Base-by-base conservation (phyloP, 2,888 invertebrate species). In the Platerodrilus igneus region DNA sequence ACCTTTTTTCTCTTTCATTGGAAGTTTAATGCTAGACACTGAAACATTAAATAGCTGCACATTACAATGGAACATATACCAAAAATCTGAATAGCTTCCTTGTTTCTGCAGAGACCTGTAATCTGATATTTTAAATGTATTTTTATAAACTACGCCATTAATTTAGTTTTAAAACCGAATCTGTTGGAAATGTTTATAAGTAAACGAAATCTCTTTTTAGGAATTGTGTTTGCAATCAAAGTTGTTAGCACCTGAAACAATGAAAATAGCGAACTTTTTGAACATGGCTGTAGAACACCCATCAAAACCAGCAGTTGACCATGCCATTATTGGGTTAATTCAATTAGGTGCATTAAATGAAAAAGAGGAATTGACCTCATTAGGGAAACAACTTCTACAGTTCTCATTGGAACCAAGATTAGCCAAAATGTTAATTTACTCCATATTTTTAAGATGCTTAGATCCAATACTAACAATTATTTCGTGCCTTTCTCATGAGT, bases 391-490 rank as follows among this genome's bases (percentile, higher is more conserved):
- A 61, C 70, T 97, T 32, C 74, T 93, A n/a, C 91, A 94, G 62
- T 69, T 97, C 28, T 91, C 95, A 0, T 76, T 97, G 1, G 93
- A 95, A 56, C 95, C 96, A 0, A 83, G 87, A 52, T 70, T 93
- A 27, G 94, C 90, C 3, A 94, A 96, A 67, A 89, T 92, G 81
- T 68, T 99, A 42, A 70, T 99, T 0, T 92, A 90, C 63, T 83
- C 90, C 1, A 80, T 92, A 22, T 84, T 93, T 2, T 77, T 95
- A 51, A 89, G 90, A 64, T 99, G 97, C 64, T 71, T 95, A 19
- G 92, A 94, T 64, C 95, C 96, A 1, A 76, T 97, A 17, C 69
- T 93, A 36, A 94, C 94, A 2, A 85, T 99, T 22, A 90, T 90
- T 1, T 87, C 93, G 60, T 80, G 83, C 48, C 74, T 95, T 51